A percentile compares a stretch with the other conserved stretches of the same genome.
Evolutionary conservation across 2,888 invertebrate species (phyloP).

Genomic region (Portevinia maculata): DNA sequence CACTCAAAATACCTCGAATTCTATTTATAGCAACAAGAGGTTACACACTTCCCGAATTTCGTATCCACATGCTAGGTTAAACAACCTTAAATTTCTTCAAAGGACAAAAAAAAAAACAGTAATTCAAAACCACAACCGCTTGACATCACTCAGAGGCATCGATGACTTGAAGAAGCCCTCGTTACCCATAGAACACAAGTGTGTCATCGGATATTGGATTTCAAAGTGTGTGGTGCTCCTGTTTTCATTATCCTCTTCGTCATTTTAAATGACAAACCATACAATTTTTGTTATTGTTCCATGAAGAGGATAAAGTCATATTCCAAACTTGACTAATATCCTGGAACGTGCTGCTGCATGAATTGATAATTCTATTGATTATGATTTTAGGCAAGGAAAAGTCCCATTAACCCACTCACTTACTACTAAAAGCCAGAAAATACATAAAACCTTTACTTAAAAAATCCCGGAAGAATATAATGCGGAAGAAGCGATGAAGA

Average conservation of each 20-base stretch:
- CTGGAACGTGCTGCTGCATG: slow-evolving; percentile 52
- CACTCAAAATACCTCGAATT: background rate
- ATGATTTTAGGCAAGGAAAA: slow-evolving; percentile 33
- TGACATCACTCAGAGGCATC: slow-evolving; percentile 57
- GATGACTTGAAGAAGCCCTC: slow-evolving; percentile 32
- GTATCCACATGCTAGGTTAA: slow-evolving; percentile 2
- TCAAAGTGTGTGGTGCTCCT: slow-evolving; percentile 27
- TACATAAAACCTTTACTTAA: slow-evolving; percentile 2
- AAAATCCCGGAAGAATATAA: slow-evolving; percentile 59
- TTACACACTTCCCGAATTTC: slow-evolving; percentile 2
- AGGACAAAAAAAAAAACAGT: slow-evolving; percentile 26
- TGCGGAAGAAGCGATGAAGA: slow-evolving; percentile 12
- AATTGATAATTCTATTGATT: slow-evolving; percentile 27
- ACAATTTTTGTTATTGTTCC: slow-evolving; percentile 8
- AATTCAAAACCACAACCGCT: slow-evolving; percentile 58
- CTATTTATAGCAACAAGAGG: background rate
- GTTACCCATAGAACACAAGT: slow-evolving; percentile 54
- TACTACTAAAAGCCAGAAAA: slow-evolving; percentile 4
- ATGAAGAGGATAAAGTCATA: slow-evolving; percentile 25
- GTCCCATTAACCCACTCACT: slow-evolving; percentile 67
- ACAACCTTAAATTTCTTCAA: slow-evolving; percentile 23
- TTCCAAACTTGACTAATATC: slow-evolving; percentile 14
- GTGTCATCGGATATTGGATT: slow-evolving; percentile 67
- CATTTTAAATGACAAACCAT: slow-evolving; percentile 24
- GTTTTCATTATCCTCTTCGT: slow-evolving; percentile 38